These are phyloP conservation scores for Odontothrips loti DNA, from an alignment of 2,888 invertebrate genomes.

Conservation along the genomic window DNA sequence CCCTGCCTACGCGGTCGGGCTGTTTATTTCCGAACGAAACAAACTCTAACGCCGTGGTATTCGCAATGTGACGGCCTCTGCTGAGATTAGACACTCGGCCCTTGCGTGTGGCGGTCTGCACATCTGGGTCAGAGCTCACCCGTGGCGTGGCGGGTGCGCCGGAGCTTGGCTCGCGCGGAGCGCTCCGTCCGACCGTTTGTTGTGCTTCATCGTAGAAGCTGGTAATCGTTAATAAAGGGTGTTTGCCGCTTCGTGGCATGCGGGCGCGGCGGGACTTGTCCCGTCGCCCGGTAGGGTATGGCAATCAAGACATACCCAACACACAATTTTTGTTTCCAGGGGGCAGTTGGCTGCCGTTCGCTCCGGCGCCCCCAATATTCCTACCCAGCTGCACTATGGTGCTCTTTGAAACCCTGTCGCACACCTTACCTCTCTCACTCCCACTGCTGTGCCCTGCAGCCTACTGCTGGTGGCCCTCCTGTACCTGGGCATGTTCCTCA, in stretches of 20 bases:
- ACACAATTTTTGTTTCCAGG: slow-evolving; percentile 67
- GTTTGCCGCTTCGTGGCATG: slow-evolving; percentile 70
- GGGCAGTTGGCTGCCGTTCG: slow-evolving; percentile 68
- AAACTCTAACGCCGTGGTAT: too few species aligned
- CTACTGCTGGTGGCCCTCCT: slow-evolving; percentile 56
- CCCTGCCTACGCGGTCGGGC: neutral
- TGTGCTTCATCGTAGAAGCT: too few species aligned
- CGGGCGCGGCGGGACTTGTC: slow-evolving; percentile 43
- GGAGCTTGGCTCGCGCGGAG: too few species aligned
- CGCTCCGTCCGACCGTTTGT: too few species aligned
- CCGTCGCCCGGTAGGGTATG: slow-evolving; percentile 65
- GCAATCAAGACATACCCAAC: slow-evolving; percentile 82
- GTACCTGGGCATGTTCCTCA: slow-evolving; percentile 60
- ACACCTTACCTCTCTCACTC: too few species aligned
- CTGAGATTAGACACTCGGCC: too few species aligned
- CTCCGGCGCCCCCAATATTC: slow-evolving; percentile 58
- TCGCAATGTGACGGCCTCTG: too few species aligned
- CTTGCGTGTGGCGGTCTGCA: too few species aligned
- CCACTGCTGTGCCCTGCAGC: slow-evolving; percentile 44
- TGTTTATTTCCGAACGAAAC: neutral
- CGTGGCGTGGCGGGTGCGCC: too few species aligned
- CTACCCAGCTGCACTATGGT: too few species aligned
- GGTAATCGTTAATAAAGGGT: slow-evolving; percentile 52
- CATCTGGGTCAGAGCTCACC: too few species aligned
- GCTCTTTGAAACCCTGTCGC: too few species aligned